phyloP scores from a whole-genome alignment of 2,888 invertebrate genomes.

The Pheosia tremula region DNA sequence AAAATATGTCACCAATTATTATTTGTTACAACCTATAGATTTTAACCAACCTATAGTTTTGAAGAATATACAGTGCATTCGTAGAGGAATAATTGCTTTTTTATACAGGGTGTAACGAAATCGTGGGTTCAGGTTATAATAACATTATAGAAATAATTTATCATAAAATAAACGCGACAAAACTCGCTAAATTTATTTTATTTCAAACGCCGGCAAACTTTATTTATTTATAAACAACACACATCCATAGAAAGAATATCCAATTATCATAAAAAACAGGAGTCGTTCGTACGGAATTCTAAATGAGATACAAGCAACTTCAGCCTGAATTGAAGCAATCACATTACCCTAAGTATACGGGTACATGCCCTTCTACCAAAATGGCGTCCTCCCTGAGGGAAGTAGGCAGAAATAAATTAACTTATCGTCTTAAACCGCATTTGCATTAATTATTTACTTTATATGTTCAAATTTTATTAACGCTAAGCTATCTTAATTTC shows the following conservation, averaged over 20 bases:
- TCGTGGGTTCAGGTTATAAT: too few relatives aligned
- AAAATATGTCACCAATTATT: too few relatives aligned
- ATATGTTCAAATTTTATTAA: too few relatives aligned
- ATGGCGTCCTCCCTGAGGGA: conserved; percentile 3
- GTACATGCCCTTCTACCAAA: conserved; percentile 3
- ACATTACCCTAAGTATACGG: conserved; percentile 32
- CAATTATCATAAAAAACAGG: conserved; percentile 23
- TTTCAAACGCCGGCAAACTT: not conserved
- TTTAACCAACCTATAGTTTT: too few relatives aligned
- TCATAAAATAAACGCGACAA: too few relatives aligned
- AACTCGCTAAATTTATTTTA: too few relatives aligned
- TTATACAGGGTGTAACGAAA: too few relatives aligned
- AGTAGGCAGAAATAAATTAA: conserved; percentile 2
- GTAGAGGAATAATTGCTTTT: too few relatives aligned
- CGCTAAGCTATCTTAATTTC: too few relatives aligned
- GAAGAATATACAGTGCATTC: too few relatives aligned
- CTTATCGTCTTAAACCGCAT: not conserved
- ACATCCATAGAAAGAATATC: conserved; percentile 13
- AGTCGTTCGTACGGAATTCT: conserved; percentile 2
- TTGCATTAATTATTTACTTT: not conserved
- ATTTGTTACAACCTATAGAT: too few relatives aligned
- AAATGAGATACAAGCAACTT: conserved; percentile 1
- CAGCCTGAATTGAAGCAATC: conserved; percentile 23
- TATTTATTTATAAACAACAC: conserved; percentile 9
- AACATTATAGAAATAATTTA: too few relatives aligned